A percentile compares a stretch with the other conserved stretches of the same genome.
phyloP scores from a whole-genome alignment of 2,888 invertebrate species.

The Hemaris fuciformis region DNA sequence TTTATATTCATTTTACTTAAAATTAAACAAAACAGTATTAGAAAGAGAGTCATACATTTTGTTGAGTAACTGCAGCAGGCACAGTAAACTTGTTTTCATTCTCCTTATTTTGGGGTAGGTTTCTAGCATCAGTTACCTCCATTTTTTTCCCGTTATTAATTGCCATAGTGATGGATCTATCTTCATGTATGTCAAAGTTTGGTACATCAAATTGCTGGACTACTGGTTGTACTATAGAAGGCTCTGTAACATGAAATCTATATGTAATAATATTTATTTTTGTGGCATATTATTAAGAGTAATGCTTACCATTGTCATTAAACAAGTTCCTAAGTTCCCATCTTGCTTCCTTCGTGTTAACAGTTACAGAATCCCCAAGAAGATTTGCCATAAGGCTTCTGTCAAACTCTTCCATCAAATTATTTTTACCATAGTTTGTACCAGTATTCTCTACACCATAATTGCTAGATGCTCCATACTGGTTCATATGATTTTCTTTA shows the following conservation, averaged over 20 bases:
- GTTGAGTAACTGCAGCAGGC: slow-evolving; percentile 44
- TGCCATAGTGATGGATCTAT: slow-evolving; percentile 74
- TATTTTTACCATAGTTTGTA: slow-evolving; percentile 60
- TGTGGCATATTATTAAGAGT: background rate
- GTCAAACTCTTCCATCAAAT: slow-evolving; percentile 74
- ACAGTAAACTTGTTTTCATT: slow-evolving; percentile 62
- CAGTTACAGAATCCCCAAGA: slow-evolving; percentile 83
- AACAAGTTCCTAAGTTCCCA: slow-evolving; percentile 84
- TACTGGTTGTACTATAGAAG: slow-evolving; percentile 71
- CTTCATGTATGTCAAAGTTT: slow-evolving; percentile 76
- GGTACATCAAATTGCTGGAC: slow-evolving; percentile 70
- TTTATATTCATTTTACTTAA: too few species aligned
- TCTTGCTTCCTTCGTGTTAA: slow-evolving; percentile 86
- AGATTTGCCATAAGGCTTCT: slow-evolving; percentile 76
- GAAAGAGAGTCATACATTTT: slow-evolving; percentile 46
- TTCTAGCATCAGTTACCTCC: slow-evolving; percentile 48
- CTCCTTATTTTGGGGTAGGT: slow-evolving; percentile 64
- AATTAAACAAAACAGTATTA: too few species aligned
- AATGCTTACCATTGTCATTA: slow-evolving; percentile 70
- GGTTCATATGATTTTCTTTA: slow-evolving; percentile 61
- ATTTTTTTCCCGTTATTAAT: slow-evolving; percentile 65
- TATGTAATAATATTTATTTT: too few species aligned
- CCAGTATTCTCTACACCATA: slow-evolving; percentile 53
- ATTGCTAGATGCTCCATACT: slow-evolving; percentile 34
- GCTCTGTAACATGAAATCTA: slow-evolving; percentile 41